Percentiles rank a stretch among this genome's conserved stretches.
These are phyloP conservation scores for Eleutherodactylus coqui DNA, from an alignment of 2,797 vertebrate species.

Conservation along the genomic window DNA sequence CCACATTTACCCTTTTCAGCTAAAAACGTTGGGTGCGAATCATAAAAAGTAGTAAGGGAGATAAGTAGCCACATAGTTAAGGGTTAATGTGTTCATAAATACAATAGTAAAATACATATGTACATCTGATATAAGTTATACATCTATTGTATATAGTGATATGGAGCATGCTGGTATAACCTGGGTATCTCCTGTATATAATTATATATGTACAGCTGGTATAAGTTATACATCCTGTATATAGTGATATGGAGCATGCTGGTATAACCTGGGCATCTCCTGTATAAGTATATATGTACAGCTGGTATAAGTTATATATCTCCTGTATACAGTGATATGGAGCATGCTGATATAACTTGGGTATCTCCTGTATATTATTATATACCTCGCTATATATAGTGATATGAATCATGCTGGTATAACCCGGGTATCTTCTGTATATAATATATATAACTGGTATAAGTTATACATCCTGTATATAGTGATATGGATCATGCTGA, in stretches of 20 bases:
- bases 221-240: neutral
- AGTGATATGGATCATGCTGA: neutral
- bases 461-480: no score
- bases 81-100: neutral
- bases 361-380: neutral
- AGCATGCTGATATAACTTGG: neutral
- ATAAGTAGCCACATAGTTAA: neutral
- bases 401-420: neutral
- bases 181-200: neutral
- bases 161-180: neutral
- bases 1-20: neutral
- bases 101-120: neutral
- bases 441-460: neutral
- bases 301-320: no score
- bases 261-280: neutral
- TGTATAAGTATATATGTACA: neutral
- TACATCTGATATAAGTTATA: neutral
- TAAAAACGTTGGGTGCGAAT: neutral
- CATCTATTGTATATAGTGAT: neutral
- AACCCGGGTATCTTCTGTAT: neutral
- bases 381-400: neutral
- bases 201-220: neutral
- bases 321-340: neutral
- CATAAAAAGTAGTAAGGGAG: neutral
- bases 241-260: neutral